Evolutionary conservation across 1,140 invertebrate genomes (phyloP).

Genomic region (Adelges cooleyi): DNA sequence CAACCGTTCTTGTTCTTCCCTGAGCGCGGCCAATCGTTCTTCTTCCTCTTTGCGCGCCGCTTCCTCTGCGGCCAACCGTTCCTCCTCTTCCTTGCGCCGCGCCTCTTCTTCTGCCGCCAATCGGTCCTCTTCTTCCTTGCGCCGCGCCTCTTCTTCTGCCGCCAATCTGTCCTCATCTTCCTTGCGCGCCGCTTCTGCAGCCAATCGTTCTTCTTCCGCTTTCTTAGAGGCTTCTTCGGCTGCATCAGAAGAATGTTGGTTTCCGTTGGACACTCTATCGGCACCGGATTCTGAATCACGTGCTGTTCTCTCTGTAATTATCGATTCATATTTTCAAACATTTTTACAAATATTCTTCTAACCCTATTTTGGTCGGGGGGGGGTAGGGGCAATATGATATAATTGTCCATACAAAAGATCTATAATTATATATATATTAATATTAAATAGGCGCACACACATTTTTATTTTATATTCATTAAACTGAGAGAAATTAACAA

Average conservation of each 20-base stretch:
- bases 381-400: no score
- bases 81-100: not conserved
- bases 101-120: conserved; percentile 7
- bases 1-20: conserved; percentile 16
- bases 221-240: not conserved
- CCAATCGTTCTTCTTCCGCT: not conserved
- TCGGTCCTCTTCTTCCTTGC: not conserved
- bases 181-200: not conserved
- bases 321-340: conserved; percentile 33
- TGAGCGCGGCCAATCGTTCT: conserved; percentile 10
- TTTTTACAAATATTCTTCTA: not conserved
- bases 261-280: no score
- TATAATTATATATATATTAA: no score
- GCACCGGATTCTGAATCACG: not conserved
- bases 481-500: no score
- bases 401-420: no score
- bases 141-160: not conserved
- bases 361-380: no score
- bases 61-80: not conserved
- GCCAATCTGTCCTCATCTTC: not conserved
- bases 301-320: conserved; percentile 32
- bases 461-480: no score
- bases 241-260: no score
- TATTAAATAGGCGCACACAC: no score
- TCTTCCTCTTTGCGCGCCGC: conserved; percentile 8